Evolutionary conservation across 2,888 invertebrate species (phyloP), one percentile per base, ranked within the genome.

Genomic region (Teleiodes luculella): DNA sequence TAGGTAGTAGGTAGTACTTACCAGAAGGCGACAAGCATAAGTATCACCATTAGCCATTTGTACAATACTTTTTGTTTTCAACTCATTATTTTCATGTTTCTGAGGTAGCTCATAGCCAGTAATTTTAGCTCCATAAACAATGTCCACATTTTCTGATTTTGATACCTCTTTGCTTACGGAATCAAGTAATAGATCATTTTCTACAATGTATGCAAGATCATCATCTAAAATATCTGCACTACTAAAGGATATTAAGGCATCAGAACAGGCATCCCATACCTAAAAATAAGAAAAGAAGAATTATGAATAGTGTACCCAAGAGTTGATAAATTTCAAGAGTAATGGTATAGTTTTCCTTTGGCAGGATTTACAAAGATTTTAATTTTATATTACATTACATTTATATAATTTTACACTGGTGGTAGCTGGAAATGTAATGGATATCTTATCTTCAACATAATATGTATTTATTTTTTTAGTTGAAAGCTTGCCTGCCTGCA

Each of bases 191-290:
- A 98, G 91, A 85, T 98, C 95, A 87, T 98, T 99, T 87, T 99
- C 99, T 11, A 98, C 95, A 63, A 99, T 95, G 76, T 95, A 97
- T 0, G 98, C 97, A 1, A 99, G 91, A 74, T 96, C 93, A 45
- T 94, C 92, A 18, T 91, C 86, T 66, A 94, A 84, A 58, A 94
- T 91, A 11, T 95, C 93, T 57, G 95, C 90, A 61, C 86, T 88
- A 66, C 94, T 94, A 77, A 98, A 98, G 57, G 95, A 93, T 59
- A 98, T 97, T 67, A 95, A 88, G 0, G 97, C 95, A 80, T 97
- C 95, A 0, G 98, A 97, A 72, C 94, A 93, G 2, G 95, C 94
- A 82, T 98, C 98, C 97, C 98, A 98, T 16, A 98, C 95, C 97
- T 97, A 74, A 24, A 13, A 55, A 8, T 28, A 6, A 28, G n/a